Conservation (phyloP, 2,888 invertebrate genomes). For the Pristionchus fissidentatus region DNA sequence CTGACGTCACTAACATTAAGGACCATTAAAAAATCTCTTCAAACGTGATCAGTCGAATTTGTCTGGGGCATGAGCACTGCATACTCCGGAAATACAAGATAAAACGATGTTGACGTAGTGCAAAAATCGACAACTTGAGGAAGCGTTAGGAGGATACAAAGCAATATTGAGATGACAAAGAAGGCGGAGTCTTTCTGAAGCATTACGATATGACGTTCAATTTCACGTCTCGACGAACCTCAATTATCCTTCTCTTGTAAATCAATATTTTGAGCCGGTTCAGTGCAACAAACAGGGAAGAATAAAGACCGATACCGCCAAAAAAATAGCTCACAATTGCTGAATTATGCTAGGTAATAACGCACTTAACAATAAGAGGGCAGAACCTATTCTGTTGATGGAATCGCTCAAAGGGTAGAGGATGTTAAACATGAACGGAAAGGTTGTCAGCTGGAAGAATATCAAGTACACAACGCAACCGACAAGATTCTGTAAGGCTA, state of each 20-base stretch:
- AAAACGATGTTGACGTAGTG: neutral
- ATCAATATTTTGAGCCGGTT: neutral
- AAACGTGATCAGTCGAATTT: too few relatives aligned
- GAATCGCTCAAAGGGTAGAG: neutral
- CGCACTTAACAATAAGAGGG: neutral
- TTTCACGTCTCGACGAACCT: too few relatives aligned
- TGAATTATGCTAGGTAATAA: neutral
- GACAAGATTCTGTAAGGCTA: neutral
- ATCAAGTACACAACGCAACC: neutral
- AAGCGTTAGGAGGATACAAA: neutral
- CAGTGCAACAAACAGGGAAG: neutral
- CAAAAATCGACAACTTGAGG: neutral
- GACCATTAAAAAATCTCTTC: neutral
- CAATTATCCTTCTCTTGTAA: neutral
- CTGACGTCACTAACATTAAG: neutral
- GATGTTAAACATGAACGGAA: conserved; percentile 10
- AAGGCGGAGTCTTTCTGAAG: neutral
- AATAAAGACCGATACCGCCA: neutral
- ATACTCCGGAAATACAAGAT: neutral
- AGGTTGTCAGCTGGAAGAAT: neutral
- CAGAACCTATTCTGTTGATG: neutral
- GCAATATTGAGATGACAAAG: neutral
- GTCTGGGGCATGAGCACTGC: too few relatives aligned
- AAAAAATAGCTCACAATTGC: neutral
- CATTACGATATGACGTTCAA: too few relatives aligned